Conservation (phyloP, 1,140 invertebrate species). For the Nixonia krombeini region DNA sequence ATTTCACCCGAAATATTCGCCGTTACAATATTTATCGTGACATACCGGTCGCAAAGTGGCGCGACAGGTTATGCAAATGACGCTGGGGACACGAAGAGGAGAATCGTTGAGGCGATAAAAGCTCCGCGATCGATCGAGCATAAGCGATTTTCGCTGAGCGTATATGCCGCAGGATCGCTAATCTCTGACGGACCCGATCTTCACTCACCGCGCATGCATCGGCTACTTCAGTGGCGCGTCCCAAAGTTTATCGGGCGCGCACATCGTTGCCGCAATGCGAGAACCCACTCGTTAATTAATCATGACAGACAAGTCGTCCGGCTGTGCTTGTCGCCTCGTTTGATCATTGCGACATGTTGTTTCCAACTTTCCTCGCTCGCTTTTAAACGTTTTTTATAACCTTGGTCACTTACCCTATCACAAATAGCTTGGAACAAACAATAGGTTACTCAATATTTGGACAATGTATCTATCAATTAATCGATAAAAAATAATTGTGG, state of each 20-base stretch:
- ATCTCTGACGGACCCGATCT: constrained; percentile 47
- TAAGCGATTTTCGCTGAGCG: constrained; percentile 44
- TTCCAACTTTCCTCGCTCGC: no score
- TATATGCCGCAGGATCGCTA: constrained; percentile 50
- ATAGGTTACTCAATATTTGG: no score
- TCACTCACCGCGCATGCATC: constrained; percentile 41
- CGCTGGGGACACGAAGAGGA: constrained; percentile 19
- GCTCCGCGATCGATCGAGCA: constrained; percentile 40
- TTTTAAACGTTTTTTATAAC: no score
- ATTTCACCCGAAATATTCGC: constrained; percentile 25
- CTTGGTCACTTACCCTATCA: no score
- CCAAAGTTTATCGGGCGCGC: constrained; percentile 38
- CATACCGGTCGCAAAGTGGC: constrained; percentile 16
- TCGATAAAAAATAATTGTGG: no score
- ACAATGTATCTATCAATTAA: no score
- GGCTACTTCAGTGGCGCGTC: constrained; percentile 53
- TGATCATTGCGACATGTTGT: constrained; percentile 20
- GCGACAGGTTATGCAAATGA: constrained; percentile 63
- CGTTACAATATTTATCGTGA: constrained; percentile 25
- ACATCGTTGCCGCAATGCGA: constrained; percentile 30
- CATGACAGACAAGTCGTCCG: constrained; percentile 31
- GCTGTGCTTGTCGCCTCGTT: no score
- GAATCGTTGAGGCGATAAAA: constrained; percentile 54
- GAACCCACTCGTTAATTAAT: constrained; percentile 49
- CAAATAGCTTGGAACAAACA: no score